A percentile compares a stretch with the other conserved stretches of the same genome.
These are phyloP conservation scores for Amphipoea lucens DNA, from an alignment of 2,888 invertebrate genomes.

Conservation along the genomic window DNA sequence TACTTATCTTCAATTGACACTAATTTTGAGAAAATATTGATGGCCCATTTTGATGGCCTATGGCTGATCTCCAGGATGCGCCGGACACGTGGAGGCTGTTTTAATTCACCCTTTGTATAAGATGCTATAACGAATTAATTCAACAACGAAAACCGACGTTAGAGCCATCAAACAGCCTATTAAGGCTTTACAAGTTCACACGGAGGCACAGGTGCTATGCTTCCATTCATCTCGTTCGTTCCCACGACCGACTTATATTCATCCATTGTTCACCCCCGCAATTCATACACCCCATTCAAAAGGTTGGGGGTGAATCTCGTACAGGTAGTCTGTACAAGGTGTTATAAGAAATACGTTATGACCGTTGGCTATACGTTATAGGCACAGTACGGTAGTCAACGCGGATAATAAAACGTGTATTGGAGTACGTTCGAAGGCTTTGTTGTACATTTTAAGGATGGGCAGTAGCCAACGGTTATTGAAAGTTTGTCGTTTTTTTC, in stretches of 20 bases:
- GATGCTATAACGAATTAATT: conserved; percentile 37
- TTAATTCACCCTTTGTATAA: conserved; percentile 27
- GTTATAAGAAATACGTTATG: conserved; percentile 81
- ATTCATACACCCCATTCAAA: conserved; percentile 77
- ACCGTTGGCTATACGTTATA: conserved; percentile 73
- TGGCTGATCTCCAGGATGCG: background rate
- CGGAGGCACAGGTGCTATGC: conserved; percentile 82
- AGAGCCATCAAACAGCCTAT: conserved; percentile 51
- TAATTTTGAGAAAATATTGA: background rate
- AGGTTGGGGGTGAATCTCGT: conserved; percentile 84
- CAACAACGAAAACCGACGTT: conserved; percentile 34
- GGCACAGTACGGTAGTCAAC: conserved; percentile 54
- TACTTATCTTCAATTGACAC: background rate
- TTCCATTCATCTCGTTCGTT: conserved; percentile 77
- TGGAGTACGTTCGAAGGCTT: conserved; percentile 35
- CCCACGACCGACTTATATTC: conserved; percentile 83
- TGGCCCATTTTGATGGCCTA: background rate
- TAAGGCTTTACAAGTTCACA: conserved; percentile 63
- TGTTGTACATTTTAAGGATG: conserved; percentile 45
- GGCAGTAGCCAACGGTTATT: conserved; percentile 46
- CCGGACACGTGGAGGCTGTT: background rate
- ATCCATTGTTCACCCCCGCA: conserved; percentile 81
- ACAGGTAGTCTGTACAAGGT: conserved; percentile 81
- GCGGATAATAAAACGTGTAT: conserved; percentile 37
- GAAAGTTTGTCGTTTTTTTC: conserved; percentile 17